These are phyloP conservation scores for Chascanopsetta lugubris DNA, from an alignment of 2,113 vertebrate species.

Conservation along the genomic window DNA sequence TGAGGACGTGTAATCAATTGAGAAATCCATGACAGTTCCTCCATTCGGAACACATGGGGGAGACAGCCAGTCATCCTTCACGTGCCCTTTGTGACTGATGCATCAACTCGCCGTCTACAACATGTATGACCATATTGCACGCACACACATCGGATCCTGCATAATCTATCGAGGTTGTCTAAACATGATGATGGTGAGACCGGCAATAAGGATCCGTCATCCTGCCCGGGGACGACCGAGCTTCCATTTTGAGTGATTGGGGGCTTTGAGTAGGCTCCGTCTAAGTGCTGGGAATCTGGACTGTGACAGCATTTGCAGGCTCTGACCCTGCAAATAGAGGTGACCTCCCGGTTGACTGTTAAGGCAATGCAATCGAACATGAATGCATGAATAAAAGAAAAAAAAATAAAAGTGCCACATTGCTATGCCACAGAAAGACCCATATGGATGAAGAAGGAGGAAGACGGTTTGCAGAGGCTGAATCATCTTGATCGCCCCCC, in stretches of 20 bases:
- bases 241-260: conserved; percentile 56
- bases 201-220: conserved; percentile 73
- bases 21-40: conserved; percentile 71
- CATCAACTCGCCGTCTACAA: conserved; percentile 58
- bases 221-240: conserved; percentile 41
- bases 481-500: not conserved
- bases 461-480: not conserved
- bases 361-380: too few relatives aligned
- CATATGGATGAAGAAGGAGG: not conserved
- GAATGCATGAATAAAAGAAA: too few relatives aligned
- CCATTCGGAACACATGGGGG: conserved; percentile 61
- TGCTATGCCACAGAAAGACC: not conserved
- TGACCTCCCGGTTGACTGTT: conserved; percentile 31
- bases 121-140: conserved; percentile 64
- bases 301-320: conserved; percentile 48
- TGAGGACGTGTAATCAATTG: conserved; percentile 72
- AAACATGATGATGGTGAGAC: conserved; percentile 72
- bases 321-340: conserved; percentile 51
- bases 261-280: conserved; percentile 40
- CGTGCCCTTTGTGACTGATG: conserved; percentile 71
- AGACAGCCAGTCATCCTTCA: conserved; percentile 74
- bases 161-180: conserved; percentile 71
- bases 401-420: not conserved
- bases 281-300: conserved; percentile 46
- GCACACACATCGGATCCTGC: conserved; percentile 56